Percentiles rank a stretch among this genome's conserved stretches.
These are phyloP conservation scores for Caenorhabditis sp. DNA, from an alignment of 2,888 invertebrate species.

Conservation along the genomic window DNA sequence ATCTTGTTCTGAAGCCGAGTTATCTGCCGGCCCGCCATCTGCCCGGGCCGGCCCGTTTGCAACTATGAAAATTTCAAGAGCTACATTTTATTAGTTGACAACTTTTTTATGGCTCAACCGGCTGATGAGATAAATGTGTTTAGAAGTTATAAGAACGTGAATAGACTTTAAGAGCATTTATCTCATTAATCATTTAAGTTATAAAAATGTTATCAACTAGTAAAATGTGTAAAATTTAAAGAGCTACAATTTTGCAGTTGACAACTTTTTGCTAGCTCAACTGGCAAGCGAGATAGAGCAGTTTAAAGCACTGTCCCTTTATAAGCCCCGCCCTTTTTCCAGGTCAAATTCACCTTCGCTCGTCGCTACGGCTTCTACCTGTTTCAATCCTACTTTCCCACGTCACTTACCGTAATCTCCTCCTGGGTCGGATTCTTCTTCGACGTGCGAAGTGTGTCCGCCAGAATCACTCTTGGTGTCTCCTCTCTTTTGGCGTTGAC, in stretches of 20 bases:
- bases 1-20: too few species aligned
- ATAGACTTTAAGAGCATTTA: not conserved
- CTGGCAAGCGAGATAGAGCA: not conserved
- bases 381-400: slow-evolving; percentile 83
- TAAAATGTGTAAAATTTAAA: not conserved
- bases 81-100: not conserved
- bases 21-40: too few species aligned
- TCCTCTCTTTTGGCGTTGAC: slow-evolving; percentile 83
- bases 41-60: too few species aligned
- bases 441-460: slow-evolving; percentile 83
- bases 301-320: not conserved
- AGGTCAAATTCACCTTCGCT: slow-evolving; percentile 83
- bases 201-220: not conserved
- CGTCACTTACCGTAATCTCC: slow-evolving; percentile 79
- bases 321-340: too few species aligned
- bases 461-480: slow-evolving; percentile 83
- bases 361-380: slow-evolving; percentile 83
- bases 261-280: not conserved
- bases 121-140: too few species aligned
- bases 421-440: slow-evolving; percentile 84
- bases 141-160: too few species aligned
- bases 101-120: not conserved
- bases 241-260: not conserved
- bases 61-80: too few species aligned
- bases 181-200: not conserved